Conservation (phyloP, 2,888 invertebrate genomes). For the Acanthosepion pharaonis region DNA sequence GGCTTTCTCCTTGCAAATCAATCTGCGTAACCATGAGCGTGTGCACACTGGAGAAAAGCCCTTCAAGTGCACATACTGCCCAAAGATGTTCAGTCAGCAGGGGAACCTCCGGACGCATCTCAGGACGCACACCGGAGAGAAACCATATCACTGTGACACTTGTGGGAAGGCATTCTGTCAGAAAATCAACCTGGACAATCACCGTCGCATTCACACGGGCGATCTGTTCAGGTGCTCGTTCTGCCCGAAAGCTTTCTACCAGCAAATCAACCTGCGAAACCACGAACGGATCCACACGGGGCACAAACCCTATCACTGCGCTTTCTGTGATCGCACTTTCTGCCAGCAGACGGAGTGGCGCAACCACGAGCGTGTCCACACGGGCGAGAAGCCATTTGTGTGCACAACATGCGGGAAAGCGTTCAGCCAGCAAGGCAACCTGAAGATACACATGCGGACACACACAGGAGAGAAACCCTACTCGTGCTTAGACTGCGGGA, state of each 20-base stretch:
- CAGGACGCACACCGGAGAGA: conserved; percentile 36
- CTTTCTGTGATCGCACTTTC: conserved; percentile 40
- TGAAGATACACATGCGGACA: conserved; percentile 38
- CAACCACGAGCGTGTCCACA: conserved; percentile 38
- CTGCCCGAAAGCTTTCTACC: conserved; percentile 42
- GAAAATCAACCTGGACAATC: conserved; percentile 40
- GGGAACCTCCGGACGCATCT: conserved; percentile 39
- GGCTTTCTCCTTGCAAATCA: conserved; percentile 36
- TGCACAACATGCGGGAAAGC: conserved; percentile 22
- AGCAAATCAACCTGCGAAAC: conserved; percentile 37
- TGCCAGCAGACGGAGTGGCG: conserved; percentile 41
- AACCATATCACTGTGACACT: conserved; percentile 41
- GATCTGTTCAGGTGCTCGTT: conserved; percentile 44
- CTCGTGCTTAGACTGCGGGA: conserved; percentile 36
- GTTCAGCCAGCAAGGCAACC: conserved; percentile 40
- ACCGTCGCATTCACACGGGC: conserved; percentile 38
- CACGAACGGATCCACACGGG: conserved; percentile 40
- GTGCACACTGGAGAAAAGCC: conserved; percentile 40
- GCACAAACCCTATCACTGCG: conserved; percentile 34
- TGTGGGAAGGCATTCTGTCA: conserved; percentile 39
- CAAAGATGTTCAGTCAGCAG: conserved; percentile 40
- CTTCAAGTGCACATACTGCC: conserved; percentile 36
- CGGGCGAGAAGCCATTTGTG: background rate
- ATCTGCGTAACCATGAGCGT: conserved; percentile 34
- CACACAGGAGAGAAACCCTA: conserved; percentile 41